Percentiles rank a stretch among this genome's conserved stretches.
Conservation (phyloP, 1,140 invertebrate genomes). For the Drosophila setifemur region DNA sequence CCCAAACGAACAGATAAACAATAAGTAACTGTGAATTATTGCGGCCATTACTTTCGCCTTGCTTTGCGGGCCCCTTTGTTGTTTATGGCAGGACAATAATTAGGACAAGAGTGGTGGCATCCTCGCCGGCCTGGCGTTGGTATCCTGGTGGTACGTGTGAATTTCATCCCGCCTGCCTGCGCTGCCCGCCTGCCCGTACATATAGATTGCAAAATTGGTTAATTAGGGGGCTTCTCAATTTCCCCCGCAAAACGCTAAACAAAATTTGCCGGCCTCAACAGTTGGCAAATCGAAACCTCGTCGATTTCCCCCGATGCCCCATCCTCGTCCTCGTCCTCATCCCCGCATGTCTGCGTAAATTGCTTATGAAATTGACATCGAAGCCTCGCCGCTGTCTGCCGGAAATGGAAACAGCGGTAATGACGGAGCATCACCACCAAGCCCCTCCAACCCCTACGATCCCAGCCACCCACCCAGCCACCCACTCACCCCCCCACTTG, state of each 20-base stretch:
- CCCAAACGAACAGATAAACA: conserved; percentile 76
- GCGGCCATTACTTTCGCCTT: conserved; percentile 73
- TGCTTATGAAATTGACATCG: conserved; percentile 78
- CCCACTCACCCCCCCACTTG: neutral
- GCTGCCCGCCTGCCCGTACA: too few species aligned
- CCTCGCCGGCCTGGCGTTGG: too few species aligned
- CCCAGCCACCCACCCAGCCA: conserved; percentile 25
- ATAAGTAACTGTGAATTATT: conserved; percentile 82
- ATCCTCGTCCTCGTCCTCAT: neutral
- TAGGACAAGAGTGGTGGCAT: conserved; percentile 47
- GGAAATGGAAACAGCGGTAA: conserved; percentile 79
- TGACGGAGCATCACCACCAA: conserved; percentile 53
- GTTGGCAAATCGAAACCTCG: conserved; percentile 78
- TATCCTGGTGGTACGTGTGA: conserved; percentile 35
- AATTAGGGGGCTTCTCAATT: conserved; percentile 56
- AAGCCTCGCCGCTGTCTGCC: conserved; percentile 66
- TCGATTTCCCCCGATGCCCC: conserved; percentile 8
- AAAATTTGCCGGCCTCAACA: conserved; percentile 47
- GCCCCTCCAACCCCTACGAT: too few species aligned
- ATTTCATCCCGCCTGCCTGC: conserved; percentile 7
- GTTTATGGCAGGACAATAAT: conserved; percentile 78
- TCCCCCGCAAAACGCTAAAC: neutral
- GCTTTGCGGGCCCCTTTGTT: conserved; percentile 28
- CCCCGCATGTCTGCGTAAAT: conserved; percentile 54
- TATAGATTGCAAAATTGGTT: conserved; percentile 59